These are phyloP conservation scores for Chloroclysta siterata DNA, from an alignment of 2,888 invertebrate genomes.

Conservation along the genomic window DNA sequence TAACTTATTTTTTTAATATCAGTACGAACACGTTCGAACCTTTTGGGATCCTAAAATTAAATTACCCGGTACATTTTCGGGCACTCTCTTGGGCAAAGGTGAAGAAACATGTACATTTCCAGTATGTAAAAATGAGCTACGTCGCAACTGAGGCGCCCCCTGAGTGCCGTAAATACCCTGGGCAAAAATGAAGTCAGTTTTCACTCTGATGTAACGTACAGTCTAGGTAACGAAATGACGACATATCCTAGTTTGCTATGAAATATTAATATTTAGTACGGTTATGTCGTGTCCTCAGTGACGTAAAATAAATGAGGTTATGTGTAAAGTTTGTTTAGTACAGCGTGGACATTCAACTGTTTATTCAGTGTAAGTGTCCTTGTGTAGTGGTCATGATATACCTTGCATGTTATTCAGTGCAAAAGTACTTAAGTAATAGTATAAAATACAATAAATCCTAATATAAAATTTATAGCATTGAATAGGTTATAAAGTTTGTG, in stretches of 20 bases:
- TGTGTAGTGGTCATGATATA: background rate
- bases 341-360: background rate
- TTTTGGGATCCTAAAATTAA: background rate
- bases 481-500: too few relatives aligned
- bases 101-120: conserved; percentile 12
- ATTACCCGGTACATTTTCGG: background rate
- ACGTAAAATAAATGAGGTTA: conserved; percentile 30
- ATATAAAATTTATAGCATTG: too few relatives aligned
- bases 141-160: conserved; percentile 50
- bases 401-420: too few relatives aligned
- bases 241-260: conserved; percentile 24
- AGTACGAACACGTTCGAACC: background rate
- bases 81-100: conserved; percentile 9
- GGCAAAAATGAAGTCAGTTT: conserved; percentile 62
- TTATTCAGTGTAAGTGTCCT: background rate
- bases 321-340: conserved; percentile 17
- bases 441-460: too few relatives aligned
- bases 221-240: conserved; percentile 40
- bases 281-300: conserved; percentile 9
- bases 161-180: conserved; percentile 55
- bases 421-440: too few relatives aligned
- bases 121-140: conserved; percentile 38
- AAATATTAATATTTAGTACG: conserved; percentile 32
- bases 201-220: conserved; percentile 51
- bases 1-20: background rate